phyloP scores from a whole-genome alignment of 2,113 vertebrate genomes.

The Melozone crissalis region DNA sequence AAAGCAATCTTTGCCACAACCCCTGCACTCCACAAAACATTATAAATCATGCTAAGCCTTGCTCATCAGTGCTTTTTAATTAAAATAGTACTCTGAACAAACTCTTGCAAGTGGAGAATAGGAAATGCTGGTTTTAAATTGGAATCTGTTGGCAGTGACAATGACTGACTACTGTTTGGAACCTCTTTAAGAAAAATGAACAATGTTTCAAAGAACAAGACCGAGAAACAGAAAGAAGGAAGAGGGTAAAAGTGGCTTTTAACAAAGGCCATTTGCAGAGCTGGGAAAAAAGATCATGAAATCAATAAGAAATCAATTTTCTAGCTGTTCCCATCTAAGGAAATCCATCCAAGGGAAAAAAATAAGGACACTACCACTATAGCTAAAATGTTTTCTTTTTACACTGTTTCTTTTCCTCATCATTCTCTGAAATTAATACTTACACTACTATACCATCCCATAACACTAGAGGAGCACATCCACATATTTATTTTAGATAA shows the following conservation, averaged over 20 bases:
- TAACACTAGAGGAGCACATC: neutral
- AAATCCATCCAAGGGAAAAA: neutral
- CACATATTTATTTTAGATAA: neutral
- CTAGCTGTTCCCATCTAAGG: neutral
- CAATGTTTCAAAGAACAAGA: neutral
- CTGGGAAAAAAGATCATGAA: neutral
- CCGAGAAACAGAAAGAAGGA: neutral
- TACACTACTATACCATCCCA: neutral
- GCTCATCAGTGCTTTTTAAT: neutral
- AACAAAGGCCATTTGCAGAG: neutral
- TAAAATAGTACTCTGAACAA: neutral
- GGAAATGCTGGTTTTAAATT: slow-evolving; percentile 17
- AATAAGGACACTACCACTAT: neutral
- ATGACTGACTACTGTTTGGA: neutral
- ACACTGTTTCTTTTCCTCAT: neutral
- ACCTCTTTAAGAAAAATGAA: neutral
- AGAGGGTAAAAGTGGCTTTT: neutral
- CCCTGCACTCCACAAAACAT: neutral
- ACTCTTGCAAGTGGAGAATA: neutral
- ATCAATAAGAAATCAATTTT: slow-evolving; percentile 44
- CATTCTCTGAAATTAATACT: slow-evolving; percentile 1
- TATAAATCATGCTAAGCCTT: neutral
- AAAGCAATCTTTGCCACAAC: neutral
- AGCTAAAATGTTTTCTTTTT: neutral
- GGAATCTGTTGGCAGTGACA: neutral